A percentile compares a stretch with the other conserved stretches of the same genome.
These are phyloP conservation scores for Caracal caracal DNA, from an alignment of 2,113 vertebrate species.

Conservation along the genomic window DNA sequence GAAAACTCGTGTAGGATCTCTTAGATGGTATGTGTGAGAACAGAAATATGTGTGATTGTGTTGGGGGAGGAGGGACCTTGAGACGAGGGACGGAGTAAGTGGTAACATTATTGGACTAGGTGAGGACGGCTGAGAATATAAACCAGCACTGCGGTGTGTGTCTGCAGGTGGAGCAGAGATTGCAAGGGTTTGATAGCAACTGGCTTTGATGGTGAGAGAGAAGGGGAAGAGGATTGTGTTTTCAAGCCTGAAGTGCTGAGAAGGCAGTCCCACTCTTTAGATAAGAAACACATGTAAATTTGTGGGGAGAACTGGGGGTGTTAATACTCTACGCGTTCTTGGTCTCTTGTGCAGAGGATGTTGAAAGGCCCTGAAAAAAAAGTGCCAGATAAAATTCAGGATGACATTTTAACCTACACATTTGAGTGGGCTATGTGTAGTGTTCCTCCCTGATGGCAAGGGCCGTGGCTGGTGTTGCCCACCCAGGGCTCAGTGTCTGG, in stretches of 20 bases:
- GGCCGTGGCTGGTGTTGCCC: not conserved
- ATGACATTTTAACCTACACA: not conserved
- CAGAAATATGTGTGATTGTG: not conserved
- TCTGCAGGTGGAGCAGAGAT: not conserved
- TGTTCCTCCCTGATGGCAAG: not conserved
- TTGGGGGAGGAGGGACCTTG: not conserved
- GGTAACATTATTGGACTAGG: not conserved
- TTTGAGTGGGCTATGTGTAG: not conserved
- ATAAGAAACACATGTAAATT: not conserved
- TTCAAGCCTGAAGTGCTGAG: not conserved
- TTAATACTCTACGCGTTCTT: not conserved
- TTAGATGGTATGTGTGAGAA: not conserved
- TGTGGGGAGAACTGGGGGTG: not conserved
- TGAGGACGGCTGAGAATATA: not conserved
- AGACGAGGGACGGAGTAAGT: not conserved
- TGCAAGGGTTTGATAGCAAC: not conserved
- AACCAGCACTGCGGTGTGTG: not conserved
- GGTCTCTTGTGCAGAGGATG: not conserved
- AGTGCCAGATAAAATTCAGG: not conserved
- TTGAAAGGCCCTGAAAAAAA: not conserved
- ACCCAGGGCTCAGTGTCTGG: not conserved
- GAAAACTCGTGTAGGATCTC: not conserved
- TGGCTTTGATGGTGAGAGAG: not conserved
- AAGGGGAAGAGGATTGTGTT: not conserved
- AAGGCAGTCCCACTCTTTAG: not conserved